Conservation (phyloP, 2,888 invertebrate genomes). For the Perizoma affinitatum region DNA sequence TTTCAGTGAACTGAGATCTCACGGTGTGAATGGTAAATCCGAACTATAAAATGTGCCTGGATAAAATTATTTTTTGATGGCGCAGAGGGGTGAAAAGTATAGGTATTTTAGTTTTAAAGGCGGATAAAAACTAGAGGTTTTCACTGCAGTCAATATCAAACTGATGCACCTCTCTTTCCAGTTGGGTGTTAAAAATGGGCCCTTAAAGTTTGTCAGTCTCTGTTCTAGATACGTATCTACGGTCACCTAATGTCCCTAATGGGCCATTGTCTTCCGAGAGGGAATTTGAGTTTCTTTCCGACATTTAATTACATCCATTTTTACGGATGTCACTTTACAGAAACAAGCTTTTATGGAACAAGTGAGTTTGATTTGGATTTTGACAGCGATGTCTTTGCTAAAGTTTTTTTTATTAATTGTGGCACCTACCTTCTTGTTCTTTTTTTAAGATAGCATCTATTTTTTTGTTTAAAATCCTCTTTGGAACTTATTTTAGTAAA, state of each 20-base stretch:
- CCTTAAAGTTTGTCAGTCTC: slow-evolving; percentile 28
- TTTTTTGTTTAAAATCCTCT: no score
- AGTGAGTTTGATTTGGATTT: slow-evolving; percentile 13
- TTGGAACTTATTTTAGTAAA: no score
- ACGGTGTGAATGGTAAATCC: no score
- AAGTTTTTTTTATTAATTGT: slow-evolving; percentile 14
- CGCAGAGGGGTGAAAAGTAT: no score
- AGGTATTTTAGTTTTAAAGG: no score
- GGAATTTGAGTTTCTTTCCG: slow-evolving; percentile 64
- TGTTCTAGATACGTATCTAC: slow-evolving; percentile 75
- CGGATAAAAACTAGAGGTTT: no score
- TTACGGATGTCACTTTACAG: slow-evolving; percentile 68
- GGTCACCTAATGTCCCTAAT: slow-evolving; percentile 60
- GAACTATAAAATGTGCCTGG: no score
- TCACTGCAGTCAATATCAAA: no score
- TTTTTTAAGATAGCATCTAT: no score
- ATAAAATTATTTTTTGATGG: no score
- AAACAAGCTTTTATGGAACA: slow-evolving; percentile 46
- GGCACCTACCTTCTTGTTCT: neutral
- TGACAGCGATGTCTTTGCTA: slow-evolving; percentile 16
- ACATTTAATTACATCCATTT: slow-evolving; percentile 79
- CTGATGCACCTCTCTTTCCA: no score
- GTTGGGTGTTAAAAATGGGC: neutral
- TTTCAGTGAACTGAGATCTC: no score
- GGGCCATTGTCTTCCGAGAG: slow-evolving; percentile 73